Conservation (phyloP, 2,888 invertebrate species). For the Lysandra coridon region DNA sequence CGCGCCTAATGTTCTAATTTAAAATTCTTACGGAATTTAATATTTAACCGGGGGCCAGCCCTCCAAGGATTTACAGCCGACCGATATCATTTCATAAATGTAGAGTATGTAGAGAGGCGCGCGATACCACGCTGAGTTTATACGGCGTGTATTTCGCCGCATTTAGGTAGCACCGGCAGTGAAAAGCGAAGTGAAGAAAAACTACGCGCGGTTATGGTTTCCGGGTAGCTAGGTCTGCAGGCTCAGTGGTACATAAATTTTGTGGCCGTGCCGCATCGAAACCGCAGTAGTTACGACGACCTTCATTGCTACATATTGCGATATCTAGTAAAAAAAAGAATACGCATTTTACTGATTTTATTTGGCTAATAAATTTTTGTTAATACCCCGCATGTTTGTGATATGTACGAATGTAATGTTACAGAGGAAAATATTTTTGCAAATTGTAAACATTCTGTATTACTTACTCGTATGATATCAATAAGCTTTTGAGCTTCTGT, state of each 20-base stretch:
- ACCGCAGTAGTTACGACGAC: constrained; percentile 70
- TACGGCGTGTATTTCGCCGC: constrained; percentile 40
- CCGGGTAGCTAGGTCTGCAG: constrained; percentile 65
- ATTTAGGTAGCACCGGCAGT: constrained; percentile 52
- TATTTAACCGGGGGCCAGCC: constrained; percentile 66
- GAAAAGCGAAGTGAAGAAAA: constrained; percentile 53
- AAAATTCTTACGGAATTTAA: constrained; percentile 77
- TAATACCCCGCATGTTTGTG: constrained; percentile 6
- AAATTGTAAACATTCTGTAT: neutral
- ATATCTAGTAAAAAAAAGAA: constrained; percentile 64
- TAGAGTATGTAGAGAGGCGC: constrained; percentile 62
- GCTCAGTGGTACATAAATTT: constrained; percentile 76
- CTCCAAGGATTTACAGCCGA: constrained; percentile 56
- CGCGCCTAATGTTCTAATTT: constrained; percentile 72
- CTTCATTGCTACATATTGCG: constrained; percentile 65
- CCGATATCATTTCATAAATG: constrained; percentile 50
- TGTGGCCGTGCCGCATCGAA: constrained; percentile 72
- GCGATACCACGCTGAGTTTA: constrained; percentile 56
- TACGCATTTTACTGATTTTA: constrained; percentile 20
- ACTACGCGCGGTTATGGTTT: constrained; percentile 54
- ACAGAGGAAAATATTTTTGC: neutral
- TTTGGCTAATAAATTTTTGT: constrained; percentile 15
- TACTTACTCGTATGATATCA: neutral
- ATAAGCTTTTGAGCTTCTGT: neutral
- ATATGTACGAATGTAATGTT: neutral